Conservation (phyloP, 2,113 vertebrate genomes). For the Gadus macrocephalus region DNA sequence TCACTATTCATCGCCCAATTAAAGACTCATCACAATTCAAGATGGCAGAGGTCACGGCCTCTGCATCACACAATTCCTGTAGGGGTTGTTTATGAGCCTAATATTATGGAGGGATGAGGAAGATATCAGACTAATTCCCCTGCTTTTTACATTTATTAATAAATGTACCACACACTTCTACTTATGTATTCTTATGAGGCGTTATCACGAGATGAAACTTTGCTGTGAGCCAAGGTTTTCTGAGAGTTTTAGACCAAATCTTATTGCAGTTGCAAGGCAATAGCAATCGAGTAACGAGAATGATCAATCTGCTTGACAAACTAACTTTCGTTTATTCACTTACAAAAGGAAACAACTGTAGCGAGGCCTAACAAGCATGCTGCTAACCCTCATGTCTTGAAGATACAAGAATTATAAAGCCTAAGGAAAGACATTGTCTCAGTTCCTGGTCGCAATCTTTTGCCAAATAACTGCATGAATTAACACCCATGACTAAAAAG, state of each 20-base stretch:
- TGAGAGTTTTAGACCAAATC: constrained; percentile 53
- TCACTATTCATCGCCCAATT: background rate
- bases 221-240: constrained; percentile 57
- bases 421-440: no score
- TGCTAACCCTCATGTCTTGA: no score
- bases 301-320: no score
- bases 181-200: constrained; percentile 26
- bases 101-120: background rate
- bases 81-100: background rate
- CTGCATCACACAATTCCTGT: background rate
- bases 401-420: no score
- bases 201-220: constrained; percentile 61
- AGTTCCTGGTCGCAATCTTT: no score
- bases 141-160: constrained; percentile 10
- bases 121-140: background rate
- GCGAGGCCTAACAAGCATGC: no score
- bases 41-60: background rate
- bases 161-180: constrained; percentile 24
- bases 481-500: no score
- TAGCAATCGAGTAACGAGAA: no score
- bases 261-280: background rate
- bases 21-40: background rate
- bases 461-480: no score
- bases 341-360: no score
- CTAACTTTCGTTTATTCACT: no score